phyloP scores from a whole-genome alignment of 2,113 vertebrate genomes.

The Ciconia stormi region DNA sequence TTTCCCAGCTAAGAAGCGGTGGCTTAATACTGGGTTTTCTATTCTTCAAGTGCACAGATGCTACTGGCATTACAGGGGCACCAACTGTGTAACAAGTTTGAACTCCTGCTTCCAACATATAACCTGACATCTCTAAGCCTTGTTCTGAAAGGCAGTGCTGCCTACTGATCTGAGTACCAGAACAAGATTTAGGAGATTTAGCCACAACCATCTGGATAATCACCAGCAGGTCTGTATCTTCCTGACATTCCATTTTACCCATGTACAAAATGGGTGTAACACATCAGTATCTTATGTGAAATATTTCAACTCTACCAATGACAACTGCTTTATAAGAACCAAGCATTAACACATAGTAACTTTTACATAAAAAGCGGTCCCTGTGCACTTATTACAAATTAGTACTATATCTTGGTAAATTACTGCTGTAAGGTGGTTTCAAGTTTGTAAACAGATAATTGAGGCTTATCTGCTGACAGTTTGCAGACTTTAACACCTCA shows the following conservation, averaged over 20 bases:
- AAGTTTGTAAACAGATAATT: neutral
- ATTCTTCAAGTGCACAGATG: neutral
- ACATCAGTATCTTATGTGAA: neutral
- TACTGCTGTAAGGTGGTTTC: neutral
- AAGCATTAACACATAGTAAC: neutral
- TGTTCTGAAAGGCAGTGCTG: neutral
- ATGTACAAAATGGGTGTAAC: neutral
- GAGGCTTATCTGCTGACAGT: neutral
- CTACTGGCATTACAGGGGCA: neutral
- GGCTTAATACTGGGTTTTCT: neutral
- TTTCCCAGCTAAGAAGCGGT: neutral
- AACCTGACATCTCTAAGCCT: neutral
- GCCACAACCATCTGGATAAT: neutral
- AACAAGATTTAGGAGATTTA: neutral
- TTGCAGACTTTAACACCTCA: neutral
- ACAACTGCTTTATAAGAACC: neutral
- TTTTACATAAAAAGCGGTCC: neutral
- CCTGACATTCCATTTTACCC: neutral
- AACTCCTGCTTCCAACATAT: neutral
- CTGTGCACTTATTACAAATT: neutral
- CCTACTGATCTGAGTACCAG: neutral
- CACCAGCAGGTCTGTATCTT: neutral
- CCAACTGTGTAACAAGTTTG: neutral
- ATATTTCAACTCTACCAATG: neutral
- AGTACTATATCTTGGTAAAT: neutral